Evolutionary conservation across 1,140 invertebrate species (phyloP).

Genomic region (Drosophila azteca): DNA sequence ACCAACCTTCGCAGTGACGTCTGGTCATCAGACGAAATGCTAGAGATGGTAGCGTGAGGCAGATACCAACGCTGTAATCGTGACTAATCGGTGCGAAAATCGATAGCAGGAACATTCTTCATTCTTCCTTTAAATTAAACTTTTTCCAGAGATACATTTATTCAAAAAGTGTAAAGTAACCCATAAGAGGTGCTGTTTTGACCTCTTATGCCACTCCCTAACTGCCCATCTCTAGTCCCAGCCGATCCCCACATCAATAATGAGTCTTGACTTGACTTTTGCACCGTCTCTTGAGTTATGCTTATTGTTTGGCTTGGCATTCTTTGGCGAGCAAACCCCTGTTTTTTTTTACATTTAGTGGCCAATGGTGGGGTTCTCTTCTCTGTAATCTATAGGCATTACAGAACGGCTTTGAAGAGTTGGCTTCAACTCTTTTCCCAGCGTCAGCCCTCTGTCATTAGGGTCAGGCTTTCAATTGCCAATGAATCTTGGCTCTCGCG

Average conservation of each 20-base stretch:
- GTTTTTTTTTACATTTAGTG: slow-evolving; percentile 1
- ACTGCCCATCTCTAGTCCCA: background rate
- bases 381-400: slow-evolving; percentile 13
- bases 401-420: background rate
- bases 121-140: too few relatives aligned
- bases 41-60: slow-evolving; percentile 14
- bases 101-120: too few relatives aligned
- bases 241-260: slow-evolving; percentile 38
- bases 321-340: slow-evolving; percentile 32
- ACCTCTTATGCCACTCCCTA: too few relatives aligned
- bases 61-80: too few relatives aligned
- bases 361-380: slow-evolving; percentile 14
- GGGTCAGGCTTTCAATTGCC: slow-evolving; percentile 51
- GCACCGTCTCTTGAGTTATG: slow-evolving; percentile 36
- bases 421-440: slow-evolving; percentile 10
- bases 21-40: slow-evolving; percentile 53
- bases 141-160: too few relatives aligned
- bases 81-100: too few relatives aligned
- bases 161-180: too few relatives aligned
- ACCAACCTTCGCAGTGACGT: slow-evolving; percentile 28
- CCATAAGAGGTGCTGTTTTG: too few relatives aligned
- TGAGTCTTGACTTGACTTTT: slow-evolving; percentile 40
- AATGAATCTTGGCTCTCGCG: background rate
- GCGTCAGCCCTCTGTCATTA: slow-evolving; percentile 47
- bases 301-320: slow-evolving; percentile 53